phyloP scores from a whole-genome alignment of 2,888 invertebrate genomes.

The Brachypterus glaber region DNA sequence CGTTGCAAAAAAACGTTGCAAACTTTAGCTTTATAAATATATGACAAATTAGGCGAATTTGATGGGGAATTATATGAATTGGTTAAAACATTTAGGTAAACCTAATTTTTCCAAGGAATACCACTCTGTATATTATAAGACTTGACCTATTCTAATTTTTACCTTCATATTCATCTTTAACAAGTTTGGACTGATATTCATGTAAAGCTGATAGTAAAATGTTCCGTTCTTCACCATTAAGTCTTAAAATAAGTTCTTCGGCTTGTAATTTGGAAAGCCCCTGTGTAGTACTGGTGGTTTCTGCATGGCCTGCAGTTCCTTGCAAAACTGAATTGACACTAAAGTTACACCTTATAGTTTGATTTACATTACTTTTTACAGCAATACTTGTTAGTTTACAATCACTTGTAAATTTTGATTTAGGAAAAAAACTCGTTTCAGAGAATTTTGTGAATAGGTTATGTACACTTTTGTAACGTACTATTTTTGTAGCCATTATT shows the following conservation, averaged over 20 bases:
- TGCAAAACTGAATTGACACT: slow-evolving; percentile 25
- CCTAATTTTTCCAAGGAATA: no score
- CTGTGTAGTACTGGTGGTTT: slow-evolving; percentile 38
- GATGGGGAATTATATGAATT: no score
- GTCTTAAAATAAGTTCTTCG: slow-evolving; percentile 59
- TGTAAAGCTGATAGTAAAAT: slow-evolving; percentile 58
- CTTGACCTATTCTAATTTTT: no score
- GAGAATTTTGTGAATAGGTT: slow-evolving; percentile 14
- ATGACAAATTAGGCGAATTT: no score
- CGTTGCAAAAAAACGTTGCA: no score
- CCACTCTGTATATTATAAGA: no score
- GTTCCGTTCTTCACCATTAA: slow-evolving; percentile 64
- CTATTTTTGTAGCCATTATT: slow-evolving; percentile 23
- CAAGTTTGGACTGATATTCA: slow-evolving; percentile 63
- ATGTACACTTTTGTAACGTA: slow-evolving; percentile 16
- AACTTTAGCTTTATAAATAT: no score
- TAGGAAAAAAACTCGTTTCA: slow-evolving; percentile 13
- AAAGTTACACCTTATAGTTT: slow-evolving; percentile 21
- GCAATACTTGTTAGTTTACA: slow-evolving; percentile 19
- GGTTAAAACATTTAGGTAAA: no score
- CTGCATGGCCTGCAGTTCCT: slow-evolving; percentile 37
- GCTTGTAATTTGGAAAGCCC: slow-evolving; percentile 57
- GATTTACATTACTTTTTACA: slow-evolving; percentile 12
- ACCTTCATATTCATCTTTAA: slow-evolving; percentile 75
- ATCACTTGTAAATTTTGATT: no score